Conservation (phyloP, 2,888 invertebrate genomes). For the Omphaloscelis lunosa region DNA sequence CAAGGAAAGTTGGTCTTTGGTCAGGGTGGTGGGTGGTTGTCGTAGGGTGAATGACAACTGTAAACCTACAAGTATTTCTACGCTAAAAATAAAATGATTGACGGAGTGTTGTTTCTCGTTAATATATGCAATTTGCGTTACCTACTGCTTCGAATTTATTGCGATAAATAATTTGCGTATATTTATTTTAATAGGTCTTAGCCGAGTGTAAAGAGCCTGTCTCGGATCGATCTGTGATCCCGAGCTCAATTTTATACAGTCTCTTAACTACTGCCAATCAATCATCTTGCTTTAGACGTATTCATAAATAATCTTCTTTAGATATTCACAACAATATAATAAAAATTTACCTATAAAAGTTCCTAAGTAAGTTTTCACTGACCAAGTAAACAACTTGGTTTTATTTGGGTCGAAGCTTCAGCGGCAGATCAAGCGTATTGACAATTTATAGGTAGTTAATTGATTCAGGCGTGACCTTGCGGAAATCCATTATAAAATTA, state of each 20-base stretch:
- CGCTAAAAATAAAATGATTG: slow-evolving; percentile 22
- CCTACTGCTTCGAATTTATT: neutral
- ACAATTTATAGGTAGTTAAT: slow-evolving; percentile 18
- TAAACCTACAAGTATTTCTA: slow-evolving; percentile 9
- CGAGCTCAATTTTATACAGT: slow-evolving; percentile 4
- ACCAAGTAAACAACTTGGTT: slow-evolving; percentile 11
- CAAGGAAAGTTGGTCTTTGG: slow-evolving; percentile 29
- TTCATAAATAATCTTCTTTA: slow-evolving; percentile 25
- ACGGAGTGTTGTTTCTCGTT: neutral
- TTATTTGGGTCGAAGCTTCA: slow-evolving; percentile 47
- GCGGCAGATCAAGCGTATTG: slow-evolving; percentile 52
- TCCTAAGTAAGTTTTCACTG: neutral
- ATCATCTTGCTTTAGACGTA: slow-evolving; percentile 13
- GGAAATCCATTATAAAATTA: too few relatives aligned
- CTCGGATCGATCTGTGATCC: slow-evolving; percentile 3
- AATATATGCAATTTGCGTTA: neutral
- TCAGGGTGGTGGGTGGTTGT: slow-evolving; percentile 32
- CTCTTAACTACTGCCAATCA: slow-evolving; percentile 31
- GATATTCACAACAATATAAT: slow-evolving; percentile 1
- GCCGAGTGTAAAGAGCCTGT: neutral
- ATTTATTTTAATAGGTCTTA: slow-evolving; percentile 9
- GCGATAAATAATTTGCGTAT: neutral
- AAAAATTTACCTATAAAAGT: slow-evolving; percentile 12
- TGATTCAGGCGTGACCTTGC: too few relatives aligned
- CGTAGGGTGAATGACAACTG: slow-evolving; percentile 20